phyloP scores from a whole-genome alignment of 1,140 invertebrate genomes.

The Lysiphlebus fabarum region DNA sequence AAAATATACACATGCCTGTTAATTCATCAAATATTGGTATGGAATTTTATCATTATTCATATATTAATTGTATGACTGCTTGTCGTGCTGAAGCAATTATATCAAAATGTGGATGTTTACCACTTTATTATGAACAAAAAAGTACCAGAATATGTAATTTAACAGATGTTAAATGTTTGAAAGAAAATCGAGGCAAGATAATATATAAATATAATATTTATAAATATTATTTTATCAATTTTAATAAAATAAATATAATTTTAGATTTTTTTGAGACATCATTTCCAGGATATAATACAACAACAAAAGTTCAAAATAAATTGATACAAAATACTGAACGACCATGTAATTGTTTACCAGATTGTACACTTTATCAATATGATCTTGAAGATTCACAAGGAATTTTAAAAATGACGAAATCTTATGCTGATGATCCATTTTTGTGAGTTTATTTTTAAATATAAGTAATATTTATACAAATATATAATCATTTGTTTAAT shows the following conservation, averaged over 20 bases:
- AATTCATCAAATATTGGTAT: slow-evolving; percentile 35
- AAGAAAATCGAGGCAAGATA: slow-evolving; percentile 44
- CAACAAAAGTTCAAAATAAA: not conserved
- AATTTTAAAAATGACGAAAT: slow-evolving; percentile 24
- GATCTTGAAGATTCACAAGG: slow-evolving; percentile 34
- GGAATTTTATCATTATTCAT: slow-evolving; percentile 53
- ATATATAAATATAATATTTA: not conserved
- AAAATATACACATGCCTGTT: slow-evolving; percentile 40
- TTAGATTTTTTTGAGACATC: slow-evolving; percentile 34
- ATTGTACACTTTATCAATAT: slow-evolving; percentile 38
- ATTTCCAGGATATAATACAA: slow-evolving; percentile 30
- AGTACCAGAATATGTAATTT: slow-evolving; percentile 54
- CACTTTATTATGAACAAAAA: slow-evolving; percentile 57
- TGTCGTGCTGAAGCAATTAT: slow-evolving; percentile 53
- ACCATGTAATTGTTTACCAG: slow-evolving; percentile 39
- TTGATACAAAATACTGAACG: not conserved
- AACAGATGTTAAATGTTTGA: slow-evolving; percentile 51
- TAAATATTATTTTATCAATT: not conserved
- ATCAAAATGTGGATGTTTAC: slow-evolving; percentile 59
- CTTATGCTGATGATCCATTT: slow-evolving; percentile 21
- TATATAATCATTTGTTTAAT: slow-evolving; percentile 6
- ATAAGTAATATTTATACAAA: not conserved
- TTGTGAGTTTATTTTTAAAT: slow-evolving; percentile 19
- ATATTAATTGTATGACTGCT: slow-evolving; percentile 63
- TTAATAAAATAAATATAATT: not conserved